Percentiles rank a stretch among this genome's conserved stretches.
Conservation (phyloP, 2,113 vertebrate genomes). For the Psittacara wagleri region DNA sequence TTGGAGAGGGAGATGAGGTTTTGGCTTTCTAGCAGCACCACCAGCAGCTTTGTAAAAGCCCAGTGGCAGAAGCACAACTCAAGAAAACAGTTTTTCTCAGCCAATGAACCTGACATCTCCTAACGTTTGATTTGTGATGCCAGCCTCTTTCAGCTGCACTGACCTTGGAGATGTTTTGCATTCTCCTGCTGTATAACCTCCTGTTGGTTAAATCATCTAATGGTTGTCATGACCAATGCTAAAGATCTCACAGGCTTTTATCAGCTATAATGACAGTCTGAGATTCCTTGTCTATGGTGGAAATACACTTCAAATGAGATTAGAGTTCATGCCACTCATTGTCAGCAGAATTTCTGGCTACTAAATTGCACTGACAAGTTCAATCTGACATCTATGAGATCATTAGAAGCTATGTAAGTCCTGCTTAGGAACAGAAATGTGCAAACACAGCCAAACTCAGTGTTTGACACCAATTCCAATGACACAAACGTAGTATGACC, state of each 20-base stretch:
- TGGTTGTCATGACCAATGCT: neutral
- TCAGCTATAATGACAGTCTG: conserved; percentile 58
- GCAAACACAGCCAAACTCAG: neutral
- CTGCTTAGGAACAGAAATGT: neutral
- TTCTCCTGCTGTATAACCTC: neutral
- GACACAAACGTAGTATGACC: neutral
- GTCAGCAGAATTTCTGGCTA: conserved; percentile 60
- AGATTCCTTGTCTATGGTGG: conserved; percentile 52
- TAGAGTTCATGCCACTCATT: conserved; percentile 41
- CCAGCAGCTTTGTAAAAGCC: neutral
- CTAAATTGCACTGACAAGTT: conserved; percentile 33
- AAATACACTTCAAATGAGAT: conserved; percentile 58
- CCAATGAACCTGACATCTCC: neutral
- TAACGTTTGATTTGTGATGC: neutral
- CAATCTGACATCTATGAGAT: conserved; percentile 37
- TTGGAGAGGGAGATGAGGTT: neutral
- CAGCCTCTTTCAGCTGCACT: neutral
- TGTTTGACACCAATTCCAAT: neutral
- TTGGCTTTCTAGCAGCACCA: neutral
- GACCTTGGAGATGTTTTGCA: conserved; percentile 11
- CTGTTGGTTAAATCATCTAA: conserved; percentile 26
- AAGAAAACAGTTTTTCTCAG: neutral
- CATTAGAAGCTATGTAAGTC: conserved; percentile 6
- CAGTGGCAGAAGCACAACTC: neutral
- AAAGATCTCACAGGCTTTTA: conserved; percentile 53